Conservation (phyloP, 2,888 invertebrate genomes). For the Synanthedon tipuliformis region DNA sequence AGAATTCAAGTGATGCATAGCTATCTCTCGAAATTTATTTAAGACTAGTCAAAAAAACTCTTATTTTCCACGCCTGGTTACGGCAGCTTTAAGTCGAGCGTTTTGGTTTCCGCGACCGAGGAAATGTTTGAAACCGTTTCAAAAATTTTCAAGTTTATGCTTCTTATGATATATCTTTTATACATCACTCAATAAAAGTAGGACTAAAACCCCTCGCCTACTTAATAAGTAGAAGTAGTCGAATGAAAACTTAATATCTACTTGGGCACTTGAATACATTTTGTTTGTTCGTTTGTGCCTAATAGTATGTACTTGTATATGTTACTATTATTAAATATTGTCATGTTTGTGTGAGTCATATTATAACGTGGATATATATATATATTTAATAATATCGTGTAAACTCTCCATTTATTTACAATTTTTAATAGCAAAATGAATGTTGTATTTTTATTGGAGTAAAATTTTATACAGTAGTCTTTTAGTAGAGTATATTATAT, state of each 20-base stretch:
- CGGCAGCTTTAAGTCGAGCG: too few relatives aligned
- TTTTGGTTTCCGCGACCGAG: too few relatives aligned
- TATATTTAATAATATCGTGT: slow-evolving; percentile 9
- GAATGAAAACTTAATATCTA: slow-evolving; percentile 25
- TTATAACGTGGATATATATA: neutral
- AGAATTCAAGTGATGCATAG: too few relatives aligned
- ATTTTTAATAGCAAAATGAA: slow-evolving; percentile 33
- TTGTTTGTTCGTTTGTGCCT: slow-evolving; percentile 60
- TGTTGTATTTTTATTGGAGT: slow-evolving; percentile 41
- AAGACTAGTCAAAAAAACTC: too few relatives aligned
- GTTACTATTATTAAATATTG: neutral
- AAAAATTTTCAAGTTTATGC: too few relatives aligned
- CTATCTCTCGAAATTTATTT: too few relatives aligned
- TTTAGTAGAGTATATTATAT: slow-evolving; percentile 20
- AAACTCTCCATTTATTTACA: slow-evolving; percentile 19
- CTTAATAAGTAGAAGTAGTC: slow-evolving; percentile 43
- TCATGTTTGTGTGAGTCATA: neutral
- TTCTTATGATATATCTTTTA: too few relatives aligned
- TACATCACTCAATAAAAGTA: slow-evolving; percentile 20
- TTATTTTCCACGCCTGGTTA: too few relatives aligned
- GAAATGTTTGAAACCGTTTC: too few relatives aligned
- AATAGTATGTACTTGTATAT: slow-evolving; percentile 19
- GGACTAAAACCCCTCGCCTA: slow-evolving; percentile 61
- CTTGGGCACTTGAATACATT: slow-evolving; percentile 33
- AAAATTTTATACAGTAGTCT: slow-evolving; percentile 56